Evolutionary conservation across 2,113 vertebrate species (phyloP).

Genomic region (Hypanus sabinus): DNA sequence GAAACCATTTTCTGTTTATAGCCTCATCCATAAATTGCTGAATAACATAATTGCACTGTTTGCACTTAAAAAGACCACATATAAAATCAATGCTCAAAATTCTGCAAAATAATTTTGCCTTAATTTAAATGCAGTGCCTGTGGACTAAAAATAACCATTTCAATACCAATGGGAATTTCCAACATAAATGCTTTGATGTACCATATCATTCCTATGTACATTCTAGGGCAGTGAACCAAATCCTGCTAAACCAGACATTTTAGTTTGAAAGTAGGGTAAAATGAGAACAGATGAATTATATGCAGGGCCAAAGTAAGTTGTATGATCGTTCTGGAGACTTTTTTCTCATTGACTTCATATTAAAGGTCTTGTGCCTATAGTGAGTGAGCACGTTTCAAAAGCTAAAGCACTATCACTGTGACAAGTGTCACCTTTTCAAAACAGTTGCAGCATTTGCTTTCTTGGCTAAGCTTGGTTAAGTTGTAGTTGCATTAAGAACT

Average conservation of each 20-base stretch:
- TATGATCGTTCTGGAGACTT: background rate
- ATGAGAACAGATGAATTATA: background rate
- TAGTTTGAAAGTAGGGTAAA: constrained; percentile 14
- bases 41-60: background rate
- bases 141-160: background rate
- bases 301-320: background rate
- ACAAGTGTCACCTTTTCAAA: background rate
- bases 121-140: background rate
- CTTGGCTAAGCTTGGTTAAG: background rate
- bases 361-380: background rate
- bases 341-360: background rate
- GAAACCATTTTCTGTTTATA: background rate
- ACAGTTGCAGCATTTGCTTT: background rate
- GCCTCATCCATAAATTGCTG: background rate
- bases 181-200: constrained; percentile 1
- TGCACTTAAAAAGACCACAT: background rate
- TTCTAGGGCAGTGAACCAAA: constrained; percentile 6
- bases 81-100: background rate
- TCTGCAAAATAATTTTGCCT: background rate
- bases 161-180: constrained; percentile 31
- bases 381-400: background rate
- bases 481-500: background rate
- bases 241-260: constrained; percentile 2
- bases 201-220: background rate
- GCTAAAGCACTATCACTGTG: background rate